These are phyloP conservation scores for Pristionchus fissidentatus DNA, from an alignment of 2,888 invertebrate genomes.

Conservation along the genomic window DNA sequence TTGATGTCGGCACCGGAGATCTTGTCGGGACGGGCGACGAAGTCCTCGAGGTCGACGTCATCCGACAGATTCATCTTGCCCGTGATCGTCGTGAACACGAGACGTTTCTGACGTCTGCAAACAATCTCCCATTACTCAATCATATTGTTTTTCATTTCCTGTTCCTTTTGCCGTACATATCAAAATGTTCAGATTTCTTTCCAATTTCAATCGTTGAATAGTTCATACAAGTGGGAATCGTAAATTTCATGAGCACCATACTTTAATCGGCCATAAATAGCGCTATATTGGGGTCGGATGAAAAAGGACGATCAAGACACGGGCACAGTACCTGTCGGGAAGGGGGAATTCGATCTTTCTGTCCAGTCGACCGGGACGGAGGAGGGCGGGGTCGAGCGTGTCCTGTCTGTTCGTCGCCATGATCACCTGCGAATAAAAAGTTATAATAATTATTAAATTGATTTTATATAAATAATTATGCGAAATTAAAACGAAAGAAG, in stretches of 20 bases:
- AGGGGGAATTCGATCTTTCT: conserved; percentile 96
- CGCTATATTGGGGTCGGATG: no score
- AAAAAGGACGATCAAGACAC: no score
- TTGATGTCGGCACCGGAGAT: conserved; percentile 99
- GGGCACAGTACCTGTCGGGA: conserved; percentile 84
- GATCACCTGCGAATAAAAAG: conserved; percentile 80
- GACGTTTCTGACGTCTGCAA: conserved; percentile 84
- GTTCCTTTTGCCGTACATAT: no score
- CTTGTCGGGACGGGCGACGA: conserved; percentile 96
- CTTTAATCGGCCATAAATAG: no score
- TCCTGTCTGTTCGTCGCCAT: conserved; percentile 98
- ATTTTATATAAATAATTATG: conserved; percentile 48
- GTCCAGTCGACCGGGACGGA: conserved; percentile 95
- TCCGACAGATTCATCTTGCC: conserved; percentile 96
- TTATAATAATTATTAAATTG: not conserved
- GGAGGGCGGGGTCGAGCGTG: conserved; percentile 95
- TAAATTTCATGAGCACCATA: no score
- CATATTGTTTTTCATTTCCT: no score
- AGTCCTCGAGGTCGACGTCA: conserved; percentile 97
- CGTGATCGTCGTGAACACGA: conserved; percentile 98
- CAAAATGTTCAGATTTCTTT: no score
- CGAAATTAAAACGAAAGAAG: not conserved
- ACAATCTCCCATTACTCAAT: no score
- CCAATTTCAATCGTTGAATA: no score
- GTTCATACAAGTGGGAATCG: no score